These are phyloP conservation scores for Ferdinandea cuprea DNA, from an alignment of 2,888 invertebrate genomes.

Conservation along the genomic window DNA sequence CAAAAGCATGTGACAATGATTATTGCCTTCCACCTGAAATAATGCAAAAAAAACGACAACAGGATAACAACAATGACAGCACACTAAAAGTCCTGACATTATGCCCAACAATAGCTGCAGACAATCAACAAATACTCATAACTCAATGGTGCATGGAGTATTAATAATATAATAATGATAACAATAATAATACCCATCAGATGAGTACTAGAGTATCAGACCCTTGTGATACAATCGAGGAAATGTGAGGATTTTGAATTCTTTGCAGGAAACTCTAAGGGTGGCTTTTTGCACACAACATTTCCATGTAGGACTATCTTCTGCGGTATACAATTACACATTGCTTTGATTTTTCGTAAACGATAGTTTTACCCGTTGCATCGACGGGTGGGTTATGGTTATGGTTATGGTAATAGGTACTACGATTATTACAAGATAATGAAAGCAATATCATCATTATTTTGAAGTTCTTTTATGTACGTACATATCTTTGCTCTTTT, in stretches of 20 bases:
- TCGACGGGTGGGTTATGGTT: background rate
- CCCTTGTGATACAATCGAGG: slow-evolving; percentile 40
- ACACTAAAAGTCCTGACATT: slow-evolving; percentile 16
- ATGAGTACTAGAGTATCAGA: slow-evolving; percentile 30
- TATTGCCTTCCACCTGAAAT: slow-evolving; percentile 57
- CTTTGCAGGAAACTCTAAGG: slow-evolving; percentile 6
- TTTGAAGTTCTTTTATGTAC: background rate
- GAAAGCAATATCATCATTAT: slow-evolving; percentile 3
- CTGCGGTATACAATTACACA: background rate
- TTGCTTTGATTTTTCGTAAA: background rate
- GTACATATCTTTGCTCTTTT: background rate
- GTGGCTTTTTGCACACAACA: slow-evolving; percentile 6
- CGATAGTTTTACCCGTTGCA: slow-evolving; percentile 8
- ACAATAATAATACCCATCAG: slow-evolving; percentile 54
- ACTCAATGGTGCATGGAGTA: slow-evolving; percentile 56
- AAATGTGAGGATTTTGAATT: too few species aligned
- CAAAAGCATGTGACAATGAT: slow-evolving; percentile 31
- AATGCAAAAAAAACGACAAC: slow-evolving; percentile 16
- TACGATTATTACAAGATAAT: background rate
- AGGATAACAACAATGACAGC: slow-evolving; percentile 29
- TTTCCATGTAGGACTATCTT: background rate
- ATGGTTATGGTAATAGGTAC: background rate
- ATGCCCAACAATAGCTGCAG: slow-evolving; percentile 27
- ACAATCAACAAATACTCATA: slow-evolving; percentile 47
- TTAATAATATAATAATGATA: slow-evolving; percentile 56